Percentiles rank a stretch among this genome's conserved stretches.
These are phyloP conservation scores for Graptemys geographica DNA, from an alignment of 2,797 vertebrate genomes.

Conservation along the genomic window DNA sequence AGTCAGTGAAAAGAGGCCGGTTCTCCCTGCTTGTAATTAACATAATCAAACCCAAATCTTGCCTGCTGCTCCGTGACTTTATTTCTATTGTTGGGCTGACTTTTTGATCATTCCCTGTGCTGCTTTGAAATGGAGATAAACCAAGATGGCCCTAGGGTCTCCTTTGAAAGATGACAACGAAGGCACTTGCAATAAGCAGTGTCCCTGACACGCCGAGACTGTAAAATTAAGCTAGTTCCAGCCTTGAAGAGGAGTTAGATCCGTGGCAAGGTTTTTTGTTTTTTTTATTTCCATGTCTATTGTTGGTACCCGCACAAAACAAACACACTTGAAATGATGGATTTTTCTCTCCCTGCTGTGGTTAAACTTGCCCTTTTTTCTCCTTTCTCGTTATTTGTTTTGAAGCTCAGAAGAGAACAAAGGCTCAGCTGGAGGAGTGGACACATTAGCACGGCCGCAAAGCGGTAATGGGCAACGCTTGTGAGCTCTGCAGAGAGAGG, in stretches of 20 bases:
- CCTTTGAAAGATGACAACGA: conserved; percentile 40
- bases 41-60: conserved; percentile 28
- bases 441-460: background rate
- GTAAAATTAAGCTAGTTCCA: conserved; percentile 57
- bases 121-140: conserved; percentile 71
- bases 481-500: background rate
- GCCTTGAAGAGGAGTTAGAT: conserved; percentile 28
- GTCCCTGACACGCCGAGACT: conserved; percentile 43
- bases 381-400: conserved; percentile 20
- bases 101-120: conserved; percentile 34
- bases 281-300: conserved; percentile 22
- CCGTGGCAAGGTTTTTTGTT: conserved; percentile 32
- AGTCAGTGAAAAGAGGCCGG: background rate
- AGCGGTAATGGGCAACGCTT: background rate
- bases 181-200: conserved; percentile 37
- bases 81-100: conserved; percentile 14
- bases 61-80: background rate
- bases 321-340: conserved; percentile 58
- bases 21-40: conserved; percentile 18
- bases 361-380: conserved; percentile 22
- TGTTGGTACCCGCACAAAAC: conserved; percentile 39
- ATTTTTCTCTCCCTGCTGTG: conserved; percentile 2
- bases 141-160: conserved; percentile 52
- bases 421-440: background rate
- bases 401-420: background rate